phyloP scores from a whole-genome alignment of 2,888 invertebrate genomes.

The Darwinula stevensoni region DNA sequence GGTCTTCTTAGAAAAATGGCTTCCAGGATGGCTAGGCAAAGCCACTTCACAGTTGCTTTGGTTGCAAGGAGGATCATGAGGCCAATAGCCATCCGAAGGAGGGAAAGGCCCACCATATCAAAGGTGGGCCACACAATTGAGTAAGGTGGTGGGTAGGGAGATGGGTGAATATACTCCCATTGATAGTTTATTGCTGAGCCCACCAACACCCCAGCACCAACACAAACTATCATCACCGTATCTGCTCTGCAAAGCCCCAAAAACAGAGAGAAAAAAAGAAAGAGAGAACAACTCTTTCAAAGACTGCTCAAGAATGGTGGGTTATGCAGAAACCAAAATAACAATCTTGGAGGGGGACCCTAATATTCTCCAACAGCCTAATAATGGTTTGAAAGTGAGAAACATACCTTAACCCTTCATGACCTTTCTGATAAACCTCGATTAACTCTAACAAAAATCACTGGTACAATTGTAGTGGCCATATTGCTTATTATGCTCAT shows the following conservation, averaged over 20 bases:
- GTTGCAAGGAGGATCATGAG: constrained; percentile 39
- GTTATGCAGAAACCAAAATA: too few relatives aligned
- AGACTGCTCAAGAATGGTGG: too few relatives aligned
- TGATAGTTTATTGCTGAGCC: constrained; percentile 64
- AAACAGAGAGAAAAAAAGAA: too few relatives aligned
- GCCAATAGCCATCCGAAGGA: constrained; percentile 41
- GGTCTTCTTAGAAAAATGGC: neutral
- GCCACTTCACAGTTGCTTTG: constrained; percentile 14
- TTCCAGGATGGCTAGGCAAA: neutral
- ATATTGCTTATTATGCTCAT: too few relatives aligned
- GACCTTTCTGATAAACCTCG: too few relatives aligned
- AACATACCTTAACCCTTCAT: too few relatives aligned
- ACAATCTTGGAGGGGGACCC: too few relatives aligned
- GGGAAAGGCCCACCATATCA: constrained; percentile 29
- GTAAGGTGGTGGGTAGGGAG: constrained; percentile 34
- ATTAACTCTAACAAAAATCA: too few relatives aligned
- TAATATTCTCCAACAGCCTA: too few relatives aligned
- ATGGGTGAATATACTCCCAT: constrained; percentile 30
- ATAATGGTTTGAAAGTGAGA: too few relatives aligned
- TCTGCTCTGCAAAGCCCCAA: constrained; percentile 67
- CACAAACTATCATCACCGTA: constrained; percentile 58
- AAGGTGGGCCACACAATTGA: constrained; percentile 45
- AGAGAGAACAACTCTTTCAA: too few relatives aligned
- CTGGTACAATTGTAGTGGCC: too few relatives aligned
- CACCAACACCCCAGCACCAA: constrained; percentile 39